Evolutionary conservation across 2,113 vertebrate species (phyloP), one percentile per base, ranked within the genome.

Genomic region (Prunella himalayana): DNA sequence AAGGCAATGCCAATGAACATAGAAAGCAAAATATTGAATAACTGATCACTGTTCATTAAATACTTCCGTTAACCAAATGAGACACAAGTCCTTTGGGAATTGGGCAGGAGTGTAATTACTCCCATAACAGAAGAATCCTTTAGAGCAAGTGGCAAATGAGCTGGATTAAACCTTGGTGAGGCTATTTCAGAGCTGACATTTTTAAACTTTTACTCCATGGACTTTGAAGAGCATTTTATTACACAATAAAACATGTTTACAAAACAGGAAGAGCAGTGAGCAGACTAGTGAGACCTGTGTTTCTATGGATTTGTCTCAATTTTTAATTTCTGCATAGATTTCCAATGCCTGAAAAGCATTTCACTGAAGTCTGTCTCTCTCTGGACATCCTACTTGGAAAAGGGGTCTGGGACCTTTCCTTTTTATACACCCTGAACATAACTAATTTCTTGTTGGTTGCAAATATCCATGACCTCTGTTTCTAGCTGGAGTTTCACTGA

Each of bases 41-140:
- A 85, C 91, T 86, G 91, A 95, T 95, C 69, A 35, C 71, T 92
- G 71, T 54, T 96, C 93, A 92, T 96, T 96, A 96, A 94, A 88
- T 88, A 88, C 63, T 91, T 88, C 63, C 77, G 71, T 92, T 93
- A 84, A 68, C 79, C 71, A 93, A 96, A 95, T 71, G 71, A 96
- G 82, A 93, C 53, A 53, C 12, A 4, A 9, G 44, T 41, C 93
- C 50, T 54, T 18, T 41, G 85, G 92, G 90, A 92, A 44, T 7
- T 30, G 18, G 18, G 25, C 10, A 21, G 54, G 56, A 87, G 37
- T 6, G 13, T 76, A 96, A 95, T 94, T 94, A 82, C 44, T 94
- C 83, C 94, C 56, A 2, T n/a, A 92, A 89, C 15, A 81, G 51
- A 75, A 84, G 12, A 78, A 51, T 65, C 61, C 66, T 85, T 83